Evolutionary conservation across 2,888 invertebrate species (phyloP).

Genomic region (Cartodere bifasciata): DNA sequence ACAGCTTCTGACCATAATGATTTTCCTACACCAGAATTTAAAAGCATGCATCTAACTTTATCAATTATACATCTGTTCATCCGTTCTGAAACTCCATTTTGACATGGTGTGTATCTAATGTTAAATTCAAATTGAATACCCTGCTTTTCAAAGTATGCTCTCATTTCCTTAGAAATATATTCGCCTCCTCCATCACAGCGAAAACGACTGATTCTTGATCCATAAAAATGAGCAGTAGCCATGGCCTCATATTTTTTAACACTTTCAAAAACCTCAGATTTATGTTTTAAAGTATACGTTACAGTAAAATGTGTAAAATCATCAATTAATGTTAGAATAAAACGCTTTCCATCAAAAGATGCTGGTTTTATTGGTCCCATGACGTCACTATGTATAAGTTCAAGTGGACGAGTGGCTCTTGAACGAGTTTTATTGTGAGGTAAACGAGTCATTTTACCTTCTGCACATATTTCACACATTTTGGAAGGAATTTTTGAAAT

Average conservation of each 20-base stretch:
- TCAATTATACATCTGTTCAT: conserved; percentile 23
- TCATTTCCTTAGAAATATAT: conserved; percentile 23
- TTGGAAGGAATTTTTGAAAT: conserved; percentile 12
- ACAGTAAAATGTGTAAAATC: conserved; percentile 25
- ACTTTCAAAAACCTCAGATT: conserved; percentile 6
- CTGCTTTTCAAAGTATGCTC: conserved; percentile 15
- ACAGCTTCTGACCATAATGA: conserved; percentile 28
- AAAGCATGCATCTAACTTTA: conserved; percentile 24
- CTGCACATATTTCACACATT: conserved; percentile 26
- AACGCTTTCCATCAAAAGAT: conserved; percentile 19
- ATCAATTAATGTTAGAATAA: conserved; percentile 25
- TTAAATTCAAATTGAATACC: conserved; percentile 23
- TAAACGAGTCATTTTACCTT: conserved; percentile 20
- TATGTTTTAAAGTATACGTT: conserved; percentile 15
- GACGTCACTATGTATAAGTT: conserved; percentile 23
- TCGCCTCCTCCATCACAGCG: conserved; percentile 23
- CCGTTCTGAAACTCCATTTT: conserved; percentile 17
- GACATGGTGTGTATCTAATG: conserved; percentile 13
- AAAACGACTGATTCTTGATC: conserved; percentile 4
- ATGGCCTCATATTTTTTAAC: conserved; percentile 19
- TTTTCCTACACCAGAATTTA: conserved; percentile 22
- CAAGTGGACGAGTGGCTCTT: conserved; percentile 20
- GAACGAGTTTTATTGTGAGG: conserved; percentile 14
- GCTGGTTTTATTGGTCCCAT: conserved; percentile 20
- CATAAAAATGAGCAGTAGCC: conserved; percentile 10